Percentiles rank a stretch among this genome's conserved stretches.
Evolutionary conservation across 2,113 vertebrate genomes (phyloP).

Genomic region (Scopus umbretta): DNA sequence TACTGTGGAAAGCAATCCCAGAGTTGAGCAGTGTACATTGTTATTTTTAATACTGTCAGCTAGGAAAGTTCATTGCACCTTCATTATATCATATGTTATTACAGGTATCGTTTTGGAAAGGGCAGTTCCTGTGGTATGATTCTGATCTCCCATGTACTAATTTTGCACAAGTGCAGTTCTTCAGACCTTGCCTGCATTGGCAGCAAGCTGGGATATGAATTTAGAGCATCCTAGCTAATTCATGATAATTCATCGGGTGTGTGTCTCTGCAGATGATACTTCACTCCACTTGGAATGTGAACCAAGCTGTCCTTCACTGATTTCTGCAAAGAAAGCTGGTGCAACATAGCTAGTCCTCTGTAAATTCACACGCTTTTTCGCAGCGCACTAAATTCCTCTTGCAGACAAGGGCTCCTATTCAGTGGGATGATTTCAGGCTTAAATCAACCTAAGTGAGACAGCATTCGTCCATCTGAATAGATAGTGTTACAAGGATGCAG

Average conservation of each 20-base stretch:
- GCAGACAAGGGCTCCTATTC: slow-evolving; percentile 14
- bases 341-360: background rate
- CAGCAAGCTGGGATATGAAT: background rate
- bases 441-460: slow-evolving; percentile 2
- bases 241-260: background rate
- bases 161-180: slow-evolving; percentile 20
- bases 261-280: slow-evolving; percentile 15
- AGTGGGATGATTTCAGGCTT: background rate
- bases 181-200: slow-evolving; percentile 13
- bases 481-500: background rate
- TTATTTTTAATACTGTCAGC: slow-evolving; percentile 53
- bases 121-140: background rate
- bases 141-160: background rate
- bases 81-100: slow-evolving; percentile 55
- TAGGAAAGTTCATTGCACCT: slow-evolving; percentile 37
- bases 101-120: slow-evolving; percentile 34
- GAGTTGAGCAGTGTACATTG: background rate
- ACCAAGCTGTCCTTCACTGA: background rate
- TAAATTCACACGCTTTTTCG: background rate
- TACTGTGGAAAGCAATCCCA: slow-evolving; percentile 8
- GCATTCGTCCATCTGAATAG: background rate
- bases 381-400: slow-evolving; percentile 17
- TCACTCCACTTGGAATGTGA: slow-evolving; percentile 4
- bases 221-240: background rate
- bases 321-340: background rate